These are phyloP conservation scores for Cheumatopsyche charites DNA, from an alignment of 1,140 invertebrate genomes.

Conservation along the genomic window DNA sequence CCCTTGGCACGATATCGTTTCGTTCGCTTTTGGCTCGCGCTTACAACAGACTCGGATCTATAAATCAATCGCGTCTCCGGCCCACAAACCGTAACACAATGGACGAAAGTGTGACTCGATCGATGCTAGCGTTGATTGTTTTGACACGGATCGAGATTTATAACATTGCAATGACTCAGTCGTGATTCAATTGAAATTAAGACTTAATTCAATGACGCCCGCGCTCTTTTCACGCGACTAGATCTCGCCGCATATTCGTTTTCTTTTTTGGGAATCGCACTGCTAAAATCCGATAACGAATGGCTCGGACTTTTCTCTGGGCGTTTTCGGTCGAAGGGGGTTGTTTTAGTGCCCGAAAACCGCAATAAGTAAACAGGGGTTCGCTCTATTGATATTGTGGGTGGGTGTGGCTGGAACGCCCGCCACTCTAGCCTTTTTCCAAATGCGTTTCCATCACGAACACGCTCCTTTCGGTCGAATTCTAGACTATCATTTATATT, in stretches of 20 bases:
- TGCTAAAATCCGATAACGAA: neutral
- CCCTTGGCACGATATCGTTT: slow-evolving; percentile 1
- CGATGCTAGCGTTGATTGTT: slow-evolving; percentile 4
- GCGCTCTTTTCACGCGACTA: too few relatives aligned
- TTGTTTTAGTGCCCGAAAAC: slow-evolving; percentile 16
- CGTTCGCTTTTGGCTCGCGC: too few relatives aligned
- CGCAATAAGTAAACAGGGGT: slow-evolving; percentile 38
- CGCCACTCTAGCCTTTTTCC: slow-evolving; percentile 36
- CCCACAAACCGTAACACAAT: too few relatives aligned
- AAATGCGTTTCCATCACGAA: slow-evolving; percentile 42
- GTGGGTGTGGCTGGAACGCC: slow-evolving; percentile 40
- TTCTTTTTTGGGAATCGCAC: neutral
- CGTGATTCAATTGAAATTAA: neutral
- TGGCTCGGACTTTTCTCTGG: neutral
- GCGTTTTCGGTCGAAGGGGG: neutral
- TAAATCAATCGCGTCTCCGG: too few relatives aligned
- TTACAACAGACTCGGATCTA: too few relatives aligned
- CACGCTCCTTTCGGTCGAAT: neutral
- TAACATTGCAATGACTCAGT: neutral
- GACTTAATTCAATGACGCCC: too few relatives aligned
- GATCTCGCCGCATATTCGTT: too few relatives aligned
- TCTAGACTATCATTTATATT: too few relatives aligned
- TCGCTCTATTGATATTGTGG: slow-evolving; percentile 35
- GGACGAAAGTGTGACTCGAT: too few relatives aligned
- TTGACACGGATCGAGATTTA: slow-evolving; percentile 9